Conservation (phyloP, 2,113 vertebrate species). For the Stegastes partitus region DNA sequence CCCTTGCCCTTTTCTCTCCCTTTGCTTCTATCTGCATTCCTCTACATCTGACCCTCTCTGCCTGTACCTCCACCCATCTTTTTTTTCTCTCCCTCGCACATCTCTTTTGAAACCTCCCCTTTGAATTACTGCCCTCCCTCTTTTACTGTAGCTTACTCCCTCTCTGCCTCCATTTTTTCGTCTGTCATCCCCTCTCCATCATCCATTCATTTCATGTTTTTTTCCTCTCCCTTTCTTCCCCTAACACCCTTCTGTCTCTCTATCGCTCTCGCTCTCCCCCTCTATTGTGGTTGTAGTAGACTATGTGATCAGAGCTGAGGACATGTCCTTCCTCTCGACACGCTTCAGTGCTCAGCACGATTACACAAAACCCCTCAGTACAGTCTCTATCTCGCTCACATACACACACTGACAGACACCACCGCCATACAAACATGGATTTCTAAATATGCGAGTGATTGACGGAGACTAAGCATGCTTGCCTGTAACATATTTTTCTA, state of each 20-base stretch:
- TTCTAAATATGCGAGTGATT: slow-evolving; percentile 61
- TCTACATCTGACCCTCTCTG: slow-evolving; percentile 26
- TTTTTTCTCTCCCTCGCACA: slow-evolving; percentile 1
- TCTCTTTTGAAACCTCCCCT: slow-evolving; percentile 39
- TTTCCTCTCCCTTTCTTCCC: slow-evolving; percentile 45
- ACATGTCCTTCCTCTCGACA: slow-evolving; percentile 82
- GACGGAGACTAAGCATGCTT: slow-evolving; percentile 59
- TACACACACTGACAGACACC: slow-evolving; percentile 27
- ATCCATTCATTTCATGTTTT: slow-evolving; percentile 70
- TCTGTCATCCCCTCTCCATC: slow-evolving; percentile 45
- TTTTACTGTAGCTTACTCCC: slow-evolving; percentile 10
- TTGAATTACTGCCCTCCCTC: slow-evolving; percentile 29
- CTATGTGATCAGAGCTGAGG: slow-evolving; percentile 80
- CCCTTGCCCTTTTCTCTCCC: slow-evolving; percentile 54
- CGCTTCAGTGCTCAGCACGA: slow-evolving; percentile 77
- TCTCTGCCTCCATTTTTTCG: slow-evolving; percentile 16
- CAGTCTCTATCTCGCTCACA: slow-evolving; percentile 47
- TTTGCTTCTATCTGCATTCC: slow-evolving; percentile 21
- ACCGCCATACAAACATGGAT: slow-evolving; percentile 35
- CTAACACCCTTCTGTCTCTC: slow-evolving; percentile 48
- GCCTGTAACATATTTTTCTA: slow-evolving; percentile 49
- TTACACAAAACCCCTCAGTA: slow-evolving; percentile 81
- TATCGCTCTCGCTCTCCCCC: slow-evolving; percentile 43
- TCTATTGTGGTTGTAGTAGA: slow-evolving; percentile 69
- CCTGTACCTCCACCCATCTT: slow-evolving; percentile 56